phyloP scores from a whole-genome alignment of 1,140 invertebrate genomes.

The Rhopalosiphum padi region DNA sequence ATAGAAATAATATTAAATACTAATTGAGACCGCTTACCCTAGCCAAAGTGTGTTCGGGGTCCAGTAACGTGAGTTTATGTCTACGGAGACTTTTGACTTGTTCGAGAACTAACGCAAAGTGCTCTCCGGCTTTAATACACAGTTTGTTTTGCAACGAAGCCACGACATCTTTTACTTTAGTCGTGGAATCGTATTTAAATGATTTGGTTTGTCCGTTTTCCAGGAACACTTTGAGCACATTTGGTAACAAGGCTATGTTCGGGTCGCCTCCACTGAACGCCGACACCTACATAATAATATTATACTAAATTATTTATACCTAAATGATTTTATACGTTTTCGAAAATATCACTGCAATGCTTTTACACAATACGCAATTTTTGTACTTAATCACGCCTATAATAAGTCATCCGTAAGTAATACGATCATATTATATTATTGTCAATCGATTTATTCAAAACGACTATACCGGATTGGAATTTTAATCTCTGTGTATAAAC shows the following conservation, averaged over 20 bases:
- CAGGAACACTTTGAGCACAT: slow-evolving; percentile 90
- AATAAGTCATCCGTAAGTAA: not conserved
- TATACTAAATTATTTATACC: not conserved
- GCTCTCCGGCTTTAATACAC: slow-evolving; percentile 78
- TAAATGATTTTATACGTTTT: not conserved
- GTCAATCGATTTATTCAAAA: not conserved
- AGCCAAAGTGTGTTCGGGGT: slow-evolving; percentile 82
- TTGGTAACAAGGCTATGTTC: slow-evolving; percentile 87
- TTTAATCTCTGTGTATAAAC: not conserved
- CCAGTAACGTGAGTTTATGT: slow-evolving; percentile 83
- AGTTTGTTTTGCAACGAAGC: slow-evolving; percentile 85
- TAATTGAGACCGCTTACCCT: slow-evolving; percentile 70
- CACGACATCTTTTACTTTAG: slow-evolving; percentile 87
- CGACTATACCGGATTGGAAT: not conserved
- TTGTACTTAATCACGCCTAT: not conserved
- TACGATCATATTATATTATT: not conserved
- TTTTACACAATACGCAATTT: not conserved
- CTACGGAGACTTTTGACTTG: slow-evolving; percentile 85
- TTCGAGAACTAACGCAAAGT: slow-evolving; percentile 88
- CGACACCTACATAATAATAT: slow-evolving; percentile 70
- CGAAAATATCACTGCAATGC: not conserved
- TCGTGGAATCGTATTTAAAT: slow-evolving; percentile 93
- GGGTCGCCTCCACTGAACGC: slow-evolving; percentile 80
- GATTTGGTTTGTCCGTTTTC: slow-evolving; percentile 96
- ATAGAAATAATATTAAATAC: not conserved